Evolutionary conservation across 2,888 invertebrate species (phyloP).

Genomic region (Anoncus sp.): DNA sequence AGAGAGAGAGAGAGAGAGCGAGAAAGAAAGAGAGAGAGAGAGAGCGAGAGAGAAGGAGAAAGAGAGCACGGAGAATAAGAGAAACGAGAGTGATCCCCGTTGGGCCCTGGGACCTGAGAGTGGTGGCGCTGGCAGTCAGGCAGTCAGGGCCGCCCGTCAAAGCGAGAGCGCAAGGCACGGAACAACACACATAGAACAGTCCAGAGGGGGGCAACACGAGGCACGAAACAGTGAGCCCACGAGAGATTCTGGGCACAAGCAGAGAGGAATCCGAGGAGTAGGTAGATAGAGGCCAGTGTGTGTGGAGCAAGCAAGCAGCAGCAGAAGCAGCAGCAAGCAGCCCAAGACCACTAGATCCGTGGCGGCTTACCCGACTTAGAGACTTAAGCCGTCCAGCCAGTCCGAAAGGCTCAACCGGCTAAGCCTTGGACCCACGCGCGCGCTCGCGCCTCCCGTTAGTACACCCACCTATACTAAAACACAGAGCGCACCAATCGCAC

Average conservation of each 20-base stretch:
- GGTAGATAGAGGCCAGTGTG: slow-evolving; percentile 47
- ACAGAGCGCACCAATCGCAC: slow-evolving; percentile 26
- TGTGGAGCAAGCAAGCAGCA: slow-evolving; percentile 52
- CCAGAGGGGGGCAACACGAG: slow-evolving; percentile 85
- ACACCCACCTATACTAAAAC: slow-evolving; percentile 27
- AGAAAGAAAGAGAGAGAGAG: no score
- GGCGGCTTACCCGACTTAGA: slow-evolving; percentile 81
- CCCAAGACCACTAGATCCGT: slow-evolving; percentile 81
- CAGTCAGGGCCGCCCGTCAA: slow-evolving; percentile 80
- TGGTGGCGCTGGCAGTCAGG: slow-evolving; percentile 79
- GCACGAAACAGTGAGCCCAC: slow-evolving; percentile 86
- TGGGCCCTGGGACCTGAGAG: slow-evolving; percentile 76
- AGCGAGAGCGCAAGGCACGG: slow-evolving; percentile 81
- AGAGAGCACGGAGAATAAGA: no score
- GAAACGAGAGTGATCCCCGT: slow-evolving; percentile 65
- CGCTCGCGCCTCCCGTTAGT: slow-evolving; percentile 23
- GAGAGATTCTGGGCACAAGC: slow-evolving; percentile 64
- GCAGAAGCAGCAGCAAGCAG: slow-evolving; percentile 69
- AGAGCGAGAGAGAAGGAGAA: no score
- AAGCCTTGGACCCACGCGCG: slow-evolving; percentile 73
- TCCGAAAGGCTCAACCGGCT: slow-evolving; percentile 81
- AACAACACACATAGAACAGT: slow-evolving; percentile 77
- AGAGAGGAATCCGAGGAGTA: slow-evolving; percentile 49
- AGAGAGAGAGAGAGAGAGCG: no score
- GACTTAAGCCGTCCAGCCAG: slow-evolving; percentile 81